Evolutionary conservation across 1,140 invertebrate species (phyloP), one percentile per base, ranked within the genome.

Genomic region (Nasonia vitripennis): DNA sequence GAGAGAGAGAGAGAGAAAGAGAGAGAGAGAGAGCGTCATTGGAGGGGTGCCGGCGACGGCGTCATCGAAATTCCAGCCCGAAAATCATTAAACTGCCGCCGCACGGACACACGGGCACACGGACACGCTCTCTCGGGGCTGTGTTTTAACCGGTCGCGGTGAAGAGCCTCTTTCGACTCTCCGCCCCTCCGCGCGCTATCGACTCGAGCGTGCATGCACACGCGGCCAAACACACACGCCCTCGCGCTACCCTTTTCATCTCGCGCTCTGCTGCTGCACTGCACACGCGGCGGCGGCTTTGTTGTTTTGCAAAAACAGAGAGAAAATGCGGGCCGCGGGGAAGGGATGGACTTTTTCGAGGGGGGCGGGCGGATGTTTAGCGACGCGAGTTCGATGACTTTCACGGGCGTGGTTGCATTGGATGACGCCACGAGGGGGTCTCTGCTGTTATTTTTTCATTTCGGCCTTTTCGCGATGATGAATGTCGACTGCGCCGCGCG

Each of bases 21-120:
- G 75, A 7, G n/a, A 48, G 37, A 78, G 74, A 17, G 12, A 17
- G 77, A 67, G 23, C 67, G 23, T 78, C 82, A 68, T 84, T n/a
- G 75, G 55, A 5, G 11, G 81, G 10, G 34, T 55, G 48, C 37
- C 27, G 41, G 67, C 68, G 51, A 27, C 74, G 41, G 87, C 91
- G 90, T 93, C 92, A 93, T 93, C 92, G 90, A 93, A 93, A 93
- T 93, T 92, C 91, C 91, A 85, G 81, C 88, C 88, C 81, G 89
- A 89, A 91, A 92, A 92, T 91, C 91, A 91, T 91, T 91, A 91
- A 91, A 91, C 88, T 86, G 89, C 86, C 55, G 82, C 87, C 93
- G 91, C 94, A 92, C 91, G 92, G 90, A 89, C 87, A 83, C 86
- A 88, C 85, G 87, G 87, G 88, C 91, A 89, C 89, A 90, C 91